These are phyloP conservation scores for Clanis bilineata DNA, from an alignment of 2,888 invertebrate genomes.

Conservation along the genomic window DNA sequence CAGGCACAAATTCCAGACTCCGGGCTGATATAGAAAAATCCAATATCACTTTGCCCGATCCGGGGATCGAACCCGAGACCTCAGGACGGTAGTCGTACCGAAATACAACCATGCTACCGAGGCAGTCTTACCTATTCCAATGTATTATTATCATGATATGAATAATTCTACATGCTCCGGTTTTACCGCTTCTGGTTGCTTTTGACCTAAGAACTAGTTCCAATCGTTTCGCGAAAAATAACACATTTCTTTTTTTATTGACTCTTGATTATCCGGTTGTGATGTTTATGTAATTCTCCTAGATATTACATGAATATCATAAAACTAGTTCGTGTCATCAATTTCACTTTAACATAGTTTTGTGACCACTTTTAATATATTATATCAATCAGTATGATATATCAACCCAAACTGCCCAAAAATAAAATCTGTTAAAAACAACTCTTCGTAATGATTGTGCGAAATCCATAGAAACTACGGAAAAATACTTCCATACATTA, in stretches of 20 bases:
- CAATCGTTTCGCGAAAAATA: not conserved
- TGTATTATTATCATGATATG: not conserved
- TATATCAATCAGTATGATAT: not conserved
- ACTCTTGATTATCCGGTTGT: not conserved
- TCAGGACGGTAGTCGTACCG: too few relatives aligned
- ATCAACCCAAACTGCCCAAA: too few relatives aligned
- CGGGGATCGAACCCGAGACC: too few relatives aligned
- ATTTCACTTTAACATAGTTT: not conserved
- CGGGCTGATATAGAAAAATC: too few relatives aligned
- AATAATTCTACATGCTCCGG: not conserved
- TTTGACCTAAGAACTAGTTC: not conserved
- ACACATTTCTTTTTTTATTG: not conserved
- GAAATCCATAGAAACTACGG: too few relatives aligned
- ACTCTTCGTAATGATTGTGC: too few relatives aligned
- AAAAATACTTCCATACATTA: too few relatives aligned
- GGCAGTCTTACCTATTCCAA: too few relatives aligned
- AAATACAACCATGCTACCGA: too few relatives aligned
- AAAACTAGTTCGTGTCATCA: slow-evolving; percentile 6
- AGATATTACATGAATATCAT: not conserved
- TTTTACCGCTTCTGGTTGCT: not conserved
- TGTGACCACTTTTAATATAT: not conserved
- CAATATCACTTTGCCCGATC: too few relatives aligned
- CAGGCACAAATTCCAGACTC: too few relatives aligned
- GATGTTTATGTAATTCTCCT: not conserved
- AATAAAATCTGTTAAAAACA: too few relatives aligned